These are phyloP conservation scores for Ecliptopera silaceata DNA, from an alignment of 2,888 invertebrate species.

Conservation along the genomic window DNA sequence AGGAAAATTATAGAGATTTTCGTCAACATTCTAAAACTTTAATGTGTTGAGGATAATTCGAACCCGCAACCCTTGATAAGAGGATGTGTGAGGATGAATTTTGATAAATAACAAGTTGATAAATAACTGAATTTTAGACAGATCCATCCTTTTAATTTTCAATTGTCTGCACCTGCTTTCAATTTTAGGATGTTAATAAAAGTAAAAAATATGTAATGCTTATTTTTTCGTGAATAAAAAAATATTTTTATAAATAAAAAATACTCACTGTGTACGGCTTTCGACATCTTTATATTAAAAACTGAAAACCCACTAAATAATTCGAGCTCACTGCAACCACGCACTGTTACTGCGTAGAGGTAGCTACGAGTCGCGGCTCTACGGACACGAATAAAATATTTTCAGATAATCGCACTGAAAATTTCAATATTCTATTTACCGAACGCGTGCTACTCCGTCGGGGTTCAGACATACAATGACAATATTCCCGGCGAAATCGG, in stretches of 20 bases:
- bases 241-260: conserved; percentile 9
- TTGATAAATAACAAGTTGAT: too few relatives aligned
- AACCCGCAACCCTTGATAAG: too few relatives aligned
- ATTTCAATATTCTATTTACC: conserved; percentile 39
- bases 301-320: conserved; percentile 35
- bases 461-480: conserved; percentile 60
- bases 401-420: conserved; percentile 51
- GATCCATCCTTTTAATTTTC: too few relatives aligned
- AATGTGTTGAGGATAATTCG: too few relatives aligned
- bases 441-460: conserved; percentile 62
- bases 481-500: conserved; percentile 50
- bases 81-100: too few relatives aligned
- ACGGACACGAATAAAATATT: conserved; percentile 56
- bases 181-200: too few relatives aligned
- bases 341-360: conserved; percentile 49
- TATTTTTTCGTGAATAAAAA: too few relatives aligned
- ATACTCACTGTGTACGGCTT: conserved; percentile 58
- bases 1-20: too few relatives aligned
- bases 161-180: too few relatives aligned
- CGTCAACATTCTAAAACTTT: too few relatives aligned
- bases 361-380: conserved; percentile 66
- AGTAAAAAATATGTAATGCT: too few relatives aligned
- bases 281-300: conserved; percentile 53
- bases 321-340: conserved; percentile 26
- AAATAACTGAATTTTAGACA: too few relatives aligned